Conservation (phyloP, 2,888 invertebrate genomes). For the Sceliomorpha sp. region DNA sequence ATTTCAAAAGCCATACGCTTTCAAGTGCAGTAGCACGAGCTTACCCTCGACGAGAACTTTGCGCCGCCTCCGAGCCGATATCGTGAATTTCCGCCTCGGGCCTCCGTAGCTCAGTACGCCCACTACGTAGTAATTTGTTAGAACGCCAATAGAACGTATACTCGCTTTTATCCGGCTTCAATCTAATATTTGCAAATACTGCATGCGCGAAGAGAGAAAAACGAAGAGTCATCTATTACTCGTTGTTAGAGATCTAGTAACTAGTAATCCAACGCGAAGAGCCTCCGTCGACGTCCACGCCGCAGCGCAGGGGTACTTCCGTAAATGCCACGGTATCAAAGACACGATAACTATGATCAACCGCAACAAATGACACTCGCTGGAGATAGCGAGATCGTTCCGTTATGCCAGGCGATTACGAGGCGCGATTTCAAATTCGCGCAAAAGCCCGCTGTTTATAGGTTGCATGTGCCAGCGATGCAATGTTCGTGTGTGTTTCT, state of each 20-base stretch:
- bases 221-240: conserved; percentile 62
- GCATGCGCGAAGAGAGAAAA: conserved; percentile 57
- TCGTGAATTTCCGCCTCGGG: conserved; percentile 53
- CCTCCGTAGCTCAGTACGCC: conserved; percentile 49
- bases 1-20: conserved; percentile 49
- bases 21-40: conserved; percentile 55
- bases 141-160: conserved; percentile 59
- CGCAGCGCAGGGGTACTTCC: conserved; percentile 57
- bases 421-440: conserved; percentile 45
- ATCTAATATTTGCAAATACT: conserved; percentile 64
- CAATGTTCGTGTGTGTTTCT: too few relatives aligned
- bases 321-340: conserved; percentile 54
- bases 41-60: conserved; percentile 50
- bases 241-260: conserved; percentile 64
- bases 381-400: conserved; percentile 53
- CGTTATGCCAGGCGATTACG: conserved; percentile 54
- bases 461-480: too few relatives aligned
- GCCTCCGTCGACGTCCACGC: conserved; percentile 51
- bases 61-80: conserved; percentile 49
- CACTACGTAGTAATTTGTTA: conserved; percentile 61
- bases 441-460: conserved; percentile 49
- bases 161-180: conserved; percentile 59
- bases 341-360: conserved; percentile 55
- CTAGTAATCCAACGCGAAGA: conserved; percentile 60
- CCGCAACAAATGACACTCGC: conserved; percentile 55